Percentiles rank a stretch among this genome's conserved stretches.
Evolutionary conservation across 1,140 invertebrate species (phyloP).

Genomic region (Caenorhabditis brenneri): DNA sequence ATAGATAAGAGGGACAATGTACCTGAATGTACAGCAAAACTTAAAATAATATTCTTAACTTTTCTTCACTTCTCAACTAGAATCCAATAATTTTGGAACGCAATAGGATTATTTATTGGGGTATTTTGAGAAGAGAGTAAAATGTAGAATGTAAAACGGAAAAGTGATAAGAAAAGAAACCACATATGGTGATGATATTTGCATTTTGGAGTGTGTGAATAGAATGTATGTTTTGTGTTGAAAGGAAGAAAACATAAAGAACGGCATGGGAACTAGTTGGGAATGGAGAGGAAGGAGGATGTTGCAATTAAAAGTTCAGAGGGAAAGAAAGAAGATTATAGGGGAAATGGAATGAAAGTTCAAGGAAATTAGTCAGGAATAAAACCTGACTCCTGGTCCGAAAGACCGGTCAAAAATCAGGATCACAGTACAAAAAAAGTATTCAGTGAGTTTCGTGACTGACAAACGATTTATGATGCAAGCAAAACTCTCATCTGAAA

Average conservation of each 20-base stretch:
- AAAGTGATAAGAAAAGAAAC: conserved; percentile 7
- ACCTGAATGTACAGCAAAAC: too few species aligned
- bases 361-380: neutral
- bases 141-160: neutral
- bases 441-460: too few species aligned
- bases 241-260: neutral
- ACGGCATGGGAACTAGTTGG: neutral
- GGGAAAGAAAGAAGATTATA: neutral
- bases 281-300: neutral
- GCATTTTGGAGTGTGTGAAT: neutral
- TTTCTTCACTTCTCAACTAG: neutral
- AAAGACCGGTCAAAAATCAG: too few species aligned
- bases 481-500: too few species aligned
- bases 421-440: too few species aligned
- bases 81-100: neutral
- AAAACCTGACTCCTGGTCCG: too few species aligned
- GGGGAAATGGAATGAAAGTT: neutral
- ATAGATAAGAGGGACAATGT: neutral
- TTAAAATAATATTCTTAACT: too few species aligned
- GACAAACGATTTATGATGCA: too few species aligned
- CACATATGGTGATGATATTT: conserved; percentile 6
- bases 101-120: neutral
- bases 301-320: neutral
- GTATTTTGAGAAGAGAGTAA: neutral
- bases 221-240: neutral